Evolutionary conservation across 2,797 vertebrate genomes (phyloP).

Genomic region (Podargus strigoides): DNA sequence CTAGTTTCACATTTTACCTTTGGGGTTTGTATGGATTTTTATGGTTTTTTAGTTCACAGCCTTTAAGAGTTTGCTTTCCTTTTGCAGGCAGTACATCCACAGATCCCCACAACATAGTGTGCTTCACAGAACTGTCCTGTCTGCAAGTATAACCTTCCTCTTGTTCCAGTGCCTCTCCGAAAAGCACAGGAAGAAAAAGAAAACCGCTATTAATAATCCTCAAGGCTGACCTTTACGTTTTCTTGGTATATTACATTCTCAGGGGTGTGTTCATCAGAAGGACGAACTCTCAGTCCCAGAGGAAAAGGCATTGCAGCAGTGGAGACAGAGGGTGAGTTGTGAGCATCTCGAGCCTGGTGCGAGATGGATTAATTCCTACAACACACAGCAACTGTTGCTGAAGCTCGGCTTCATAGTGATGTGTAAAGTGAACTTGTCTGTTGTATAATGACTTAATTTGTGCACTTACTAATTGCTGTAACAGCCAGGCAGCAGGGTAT

Average conservation of each 20-base stretch:
- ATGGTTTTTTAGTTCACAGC: neutral
- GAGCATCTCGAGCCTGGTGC: neutral
- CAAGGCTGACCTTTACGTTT: slow-evolving; percentile 37
- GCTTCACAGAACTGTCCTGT: neutral
- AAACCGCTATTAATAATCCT: neutral
- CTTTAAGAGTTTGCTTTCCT: neutral
- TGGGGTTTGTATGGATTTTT: neutral
- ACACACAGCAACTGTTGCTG: neutral
- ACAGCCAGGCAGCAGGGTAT: neutral
- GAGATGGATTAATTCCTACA: slow-evolving; percentile 19
- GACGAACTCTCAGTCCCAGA: slow-evolving; percentile 8
- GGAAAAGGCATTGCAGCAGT: neutral
- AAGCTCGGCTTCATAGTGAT: neutral
- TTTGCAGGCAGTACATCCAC: neutral
- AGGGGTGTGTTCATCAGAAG: slow-evolving; percentile 47
- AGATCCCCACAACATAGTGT: neutral
- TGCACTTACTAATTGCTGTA: neutral
- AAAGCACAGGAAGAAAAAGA: neutral
- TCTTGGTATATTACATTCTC: slow-evolving; percentile 40
- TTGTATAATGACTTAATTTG: neutral
- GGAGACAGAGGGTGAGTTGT: neutral
- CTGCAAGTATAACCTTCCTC: neutral
- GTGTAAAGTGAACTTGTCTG: neutral
- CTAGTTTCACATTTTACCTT: neutral
- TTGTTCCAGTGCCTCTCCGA: neutral